A percentile compares a stretch with the other conserved stretches of the same genome.
phyloP scores from a whole-genome alignment of 2,797 vertebrate genomes.

The Myotis pilosus region DNA sequence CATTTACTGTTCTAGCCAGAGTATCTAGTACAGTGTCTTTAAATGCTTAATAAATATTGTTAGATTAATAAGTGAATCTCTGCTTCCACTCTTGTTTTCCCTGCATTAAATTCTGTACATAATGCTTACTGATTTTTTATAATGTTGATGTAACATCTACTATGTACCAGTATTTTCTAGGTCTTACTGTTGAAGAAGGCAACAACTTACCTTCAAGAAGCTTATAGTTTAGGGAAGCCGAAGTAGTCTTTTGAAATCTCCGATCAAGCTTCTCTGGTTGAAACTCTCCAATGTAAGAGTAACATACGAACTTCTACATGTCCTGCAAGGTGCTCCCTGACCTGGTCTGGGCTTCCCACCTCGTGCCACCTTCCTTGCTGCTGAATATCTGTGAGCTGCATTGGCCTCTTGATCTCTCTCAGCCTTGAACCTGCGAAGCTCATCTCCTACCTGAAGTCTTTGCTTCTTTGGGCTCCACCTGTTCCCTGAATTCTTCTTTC shows the following conservation, averaged over 20 bases:
- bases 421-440: not conserved
- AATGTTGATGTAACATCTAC: not conserved
- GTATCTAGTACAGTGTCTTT: not conserved
- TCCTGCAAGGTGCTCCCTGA: not conserved
- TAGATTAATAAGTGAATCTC: not conserved
- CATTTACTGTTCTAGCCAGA: not conserved
- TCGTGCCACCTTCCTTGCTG: not conserved
- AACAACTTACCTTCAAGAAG: not conserved
- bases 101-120: not conserved
- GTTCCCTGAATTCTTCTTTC: not conserved
- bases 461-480: not conserved
- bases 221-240: not conserved
- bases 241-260: not conserved
- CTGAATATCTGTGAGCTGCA: not conserved
- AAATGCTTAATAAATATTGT: not conserved
- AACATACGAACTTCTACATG: not conserved
- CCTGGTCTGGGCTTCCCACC: not conserved
- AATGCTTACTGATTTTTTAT: not conserved
- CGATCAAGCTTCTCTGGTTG: not conserved
- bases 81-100: not conserved
- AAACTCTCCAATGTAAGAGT: not conserved
- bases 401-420: not conserved
- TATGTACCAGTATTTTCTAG: not conserved
- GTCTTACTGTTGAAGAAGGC: not conserved
- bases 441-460: not conserved